These are phyloP conservation scores for Mylabris sibirica DNA, from an alignment of 2,888 invertebrate genomes.

Conservation along the genomic window DNA sequence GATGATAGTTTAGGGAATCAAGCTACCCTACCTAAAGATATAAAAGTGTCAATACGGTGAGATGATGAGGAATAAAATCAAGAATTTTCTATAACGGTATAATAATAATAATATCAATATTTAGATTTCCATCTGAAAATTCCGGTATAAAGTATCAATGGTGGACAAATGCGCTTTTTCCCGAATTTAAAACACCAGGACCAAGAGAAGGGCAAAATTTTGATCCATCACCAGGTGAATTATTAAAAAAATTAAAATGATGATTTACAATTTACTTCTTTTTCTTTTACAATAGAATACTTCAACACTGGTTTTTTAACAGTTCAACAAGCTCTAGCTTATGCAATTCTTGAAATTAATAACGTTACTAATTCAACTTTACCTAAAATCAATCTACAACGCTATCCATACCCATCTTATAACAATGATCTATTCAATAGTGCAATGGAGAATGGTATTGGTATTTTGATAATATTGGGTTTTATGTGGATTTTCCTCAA, in stretches of 20 bases:
- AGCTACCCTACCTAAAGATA: constrained; percentile 59
- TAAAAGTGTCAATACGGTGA: constrained; percentile 64
- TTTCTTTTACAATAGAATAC: constrained; percentile 15
- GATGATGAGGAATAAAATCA: too few species aligned
- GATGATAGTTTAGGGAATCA: constrained; percentile 62
- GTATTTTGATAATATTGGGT: constrained; percentile 75
- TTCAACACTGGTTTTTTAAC: constrained; percentile 69
- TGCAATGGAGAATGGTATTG: constrained; percentile 69
- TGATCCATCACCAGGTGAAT: constrained; percentile 39
- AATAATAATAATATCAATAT: background rate
- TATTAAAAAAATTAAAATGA: background rate
- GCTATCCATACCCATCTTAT: constrained; percentile 76
- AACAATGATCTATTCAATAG: constrained; percentile 69
- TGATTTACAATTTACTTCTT: background rate
- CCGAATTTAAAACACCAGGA: constrained; percentile 44
- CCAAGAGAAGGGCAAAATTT: constrained; percentile 38
- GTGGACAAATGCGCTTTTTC: constrained; percentile 71
- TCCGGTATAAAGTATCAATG: constrained; percentile 60
- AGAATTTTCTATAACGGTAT: too few species aligned
- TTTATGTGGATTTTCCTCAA: constrained; percentile 73
- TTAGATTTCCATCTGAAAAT: constrained; percentile 23
- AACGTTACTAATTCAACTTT: background rate
- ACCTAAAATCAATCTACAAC: constrained; percentile 60
- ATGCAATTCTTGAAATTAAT: constrained; percentile 35
- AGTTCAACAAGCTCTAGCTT: constrained; percentile 63